Base-by-base conservation (phyloP, 2,113 vertebrate genomes). In the Nycticorax nycticorax region DNA sequence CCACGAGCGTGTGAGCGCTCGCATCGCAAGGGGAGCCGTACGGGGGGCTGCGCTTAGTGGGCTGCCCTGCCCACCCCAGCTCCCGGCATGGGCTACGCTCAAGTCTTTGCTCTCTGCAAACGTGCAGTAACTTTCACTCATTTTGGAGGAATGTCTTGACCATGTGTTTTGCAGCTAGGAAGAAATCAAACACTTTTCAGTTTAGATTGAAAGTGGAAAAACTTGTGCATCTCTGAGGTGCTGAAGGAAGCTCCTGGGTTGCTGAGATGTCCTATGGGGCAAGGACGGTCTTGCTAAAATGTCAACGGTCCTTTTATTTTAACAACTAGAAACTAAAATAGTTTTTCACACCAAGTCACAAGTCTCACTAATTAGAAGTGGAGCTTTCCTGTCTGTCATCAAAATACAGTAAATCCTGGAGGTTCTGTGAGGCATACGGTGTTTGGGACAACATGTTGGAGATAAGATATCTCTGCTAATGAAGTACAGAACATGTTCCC, bases 11-110 rank as follows among this genome's bases (percentile, higher is more conserved):
- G 62, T 2, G 6, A 56, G 28, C 2, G 3, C 73, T 39, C 5
- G 2, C n/a, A 6, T 0, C 1, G 0, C 10, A 4, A 50, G 37
- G 52, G 32, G 21, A 75, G 33, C 39, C 0, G 0, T 9, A n/a
- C 0, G 0, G 56, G 26, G 53, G 39, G 14, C 84, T 37, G 43
- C 0, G 1, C 39, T 39, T 4, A 0, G 20, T 0, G 4, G 56
- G 23, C 73, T 73, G 60, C 45, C 18, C 45, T 67, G 63, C 19
- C 68, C 43, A 16, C 12, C 57, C 43, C 68, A 30, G 63, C 43
- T 80, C n/a, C 85, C 3, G 0, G 23, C 3, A 1, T 0, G 0
- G 15, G 37, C 50, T 64, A 41, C 3, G 1, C 69, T 43, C 48
- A 8, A 19, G 30, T 27, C 50, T 74, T 18, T 35, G 60, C 64